Evolutionary conservation across 2,797 vertebrate species (phyloP).

Genomic region (Corythornis leucogaster): DNA sequence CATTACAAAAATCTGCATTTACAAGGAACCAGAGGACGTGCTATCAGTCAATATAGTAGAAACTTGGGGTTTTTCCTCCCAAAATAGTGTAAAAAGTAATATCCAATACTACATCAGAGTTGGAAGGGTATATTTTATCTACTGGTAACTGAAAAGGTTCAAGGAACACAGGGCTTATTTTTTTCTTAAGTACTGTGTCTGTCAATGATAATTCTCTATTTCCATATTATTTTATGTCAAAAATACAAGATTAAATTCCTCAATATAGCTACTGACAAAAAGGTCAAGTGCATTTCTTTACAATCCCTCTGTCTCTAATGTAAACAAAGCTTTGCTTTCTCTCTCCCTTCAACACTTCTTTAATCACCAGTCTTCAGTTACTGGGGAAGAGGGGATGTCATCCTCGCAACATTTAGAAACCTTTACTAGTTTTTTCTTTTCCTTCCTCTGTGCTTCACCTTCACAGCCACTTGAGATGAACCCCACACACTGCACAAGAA

Average conservation of each 20-base stretch:
- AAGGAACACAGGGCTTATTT: neutral
- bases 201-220: neutral
- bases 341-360: neutral
- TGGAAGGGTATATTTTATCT: neutral
- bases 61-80: accelerated
- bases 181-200: neutral
- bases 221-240: neutral
- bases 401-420: neutral
- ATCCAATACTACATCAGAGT: neutral
- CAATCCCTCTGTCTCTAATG: neutral
- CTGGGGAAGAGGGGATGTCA: neutral
- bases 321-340: neutral
- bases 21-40: neutral
- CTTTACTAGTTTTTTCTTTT: neutral
- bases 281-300: neutral
- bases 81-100: neutral
- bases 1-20: neutral
- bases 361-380: neutral
- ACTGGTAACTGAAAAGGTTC: neutral
- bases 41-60: accelerated
- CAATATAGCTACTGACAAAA: neutral
- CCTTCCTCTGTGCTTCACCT: neutral
- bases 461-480: neutral
- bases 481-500: accelerated
- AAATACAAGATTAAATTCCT: neutral